Evolutionary conservation across 2,797 vertebrate species (phyloP), one percentile per base, ranked within the genome.

Genomic region (Myotis myotis): DNA sequence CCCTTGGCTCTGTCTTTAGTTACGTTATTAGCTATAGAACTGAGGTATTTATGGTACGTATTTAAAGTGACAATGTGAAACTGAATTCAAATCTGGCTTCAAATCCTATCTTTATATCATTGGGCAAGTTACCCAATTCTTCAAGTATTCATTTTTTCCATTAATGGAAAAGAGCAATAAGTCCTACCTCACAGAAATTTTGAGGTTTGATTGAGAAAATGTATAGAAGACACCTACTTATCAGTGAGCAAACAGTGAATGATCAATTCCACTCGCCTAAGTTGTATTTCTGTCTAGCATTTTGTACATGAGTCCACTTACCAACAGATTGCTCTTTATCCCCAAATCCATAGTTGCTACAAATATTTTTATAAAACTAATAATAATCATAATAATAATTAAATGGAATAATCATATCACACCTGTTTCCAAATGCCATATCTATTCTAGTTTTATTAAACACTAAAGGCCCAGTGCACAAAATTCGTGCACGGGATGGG

Each of bases 291-390:
- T 55, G 4, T 82, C 38, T 11, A 71, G 11, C 62, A 78, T 60
- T 72, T 57, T 74, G 12, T 68, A 49, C 23, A 12, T 11, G 25
- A 60, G 15, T 82, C 22, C 8, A 93, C 23, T 71, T 86, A 79
- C 47, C 15, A 75, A 57, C 16, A 68, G 2, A 62, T 23, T 49
- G n/a, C 15, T 79, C 94, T 91, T 89, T 91, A 57, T 72, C 36
- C 6, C 3, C 23, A 10, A 91, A 82, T 49, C 11, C 33, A 72
- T 55, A 72, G 28, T 88, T 94, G 36, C 41, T 68, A 7, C 36
- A 94, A 66, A 74, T 91, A 60, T 72, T 78, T 91, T 93, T n/a
- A 74, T 70, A 74, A 86, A 94, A 94, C 66, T 66, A 72, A 60
- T 36, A 66, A 19, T 5, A 62, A 64, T n/a, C 30, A 66, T 55